A percentile compares a stretch with the other conserved stretches of the same genome.
Conservation (phyloP, 2,888 invertebrate species). For the Oligia strigilis region DNA sequence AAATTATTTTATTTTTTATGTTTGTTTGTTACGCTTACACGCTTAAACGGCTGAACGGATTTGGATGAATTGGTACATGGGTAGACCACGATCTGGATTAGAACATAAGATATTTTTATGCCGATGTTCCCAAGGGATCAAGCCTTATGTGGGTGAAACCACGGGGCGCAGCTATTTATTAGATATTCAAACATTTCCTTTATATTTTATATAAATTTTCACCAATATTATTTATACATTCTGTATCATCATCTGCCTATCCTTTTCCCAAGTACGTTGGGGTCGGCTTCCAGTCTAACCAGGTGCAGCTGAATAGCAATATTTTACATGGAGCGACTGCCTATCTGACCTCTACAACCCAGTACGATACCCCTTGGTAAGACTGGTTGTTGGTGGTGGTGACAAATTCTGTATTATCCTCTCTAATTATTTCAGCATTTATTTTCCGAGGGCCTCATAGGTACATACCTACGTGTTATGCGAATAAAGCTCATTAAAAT, state of each 20-base stretch:
- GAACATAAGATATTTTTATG: no score
- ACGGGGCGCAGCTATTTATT: background rate
- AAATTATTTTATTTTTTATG: background rate
- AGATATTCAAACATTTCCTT: background rate
- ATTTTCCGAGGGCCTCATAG: background rate
- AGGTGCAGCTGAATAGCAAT: no score
- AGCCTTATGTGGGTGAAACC: no score
- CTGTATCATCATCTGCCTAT: background rate
- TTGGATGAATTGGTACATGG: fast-evolving
- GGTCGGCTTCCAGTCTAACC: no score
- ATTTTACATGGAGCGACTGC: no score
- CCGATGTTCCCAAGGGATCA: no score
- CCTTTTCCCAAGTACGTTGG: no score
- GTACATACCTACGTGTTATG: background rate
- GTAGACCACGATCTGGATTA: background rate
- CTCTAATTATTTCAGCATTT: background rate
- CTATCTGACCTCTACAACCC: no score
- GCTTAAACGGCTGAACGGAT: background rate
- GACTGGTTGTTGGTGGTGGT: no score
- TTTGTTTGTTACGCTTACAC: background rate
- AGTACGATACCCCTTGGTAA: no score
- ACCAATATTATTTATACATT: slow-evolving; percentile 2
- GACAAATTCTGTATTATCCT: background rate
- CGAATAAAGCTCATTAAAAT: slow-evolving; percentile 17
- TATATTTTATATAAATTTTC: background rate